phyloP scores from a whole-genome alignment of 1,140 invertebrate species.

The Zophobas atratus region DNA sequence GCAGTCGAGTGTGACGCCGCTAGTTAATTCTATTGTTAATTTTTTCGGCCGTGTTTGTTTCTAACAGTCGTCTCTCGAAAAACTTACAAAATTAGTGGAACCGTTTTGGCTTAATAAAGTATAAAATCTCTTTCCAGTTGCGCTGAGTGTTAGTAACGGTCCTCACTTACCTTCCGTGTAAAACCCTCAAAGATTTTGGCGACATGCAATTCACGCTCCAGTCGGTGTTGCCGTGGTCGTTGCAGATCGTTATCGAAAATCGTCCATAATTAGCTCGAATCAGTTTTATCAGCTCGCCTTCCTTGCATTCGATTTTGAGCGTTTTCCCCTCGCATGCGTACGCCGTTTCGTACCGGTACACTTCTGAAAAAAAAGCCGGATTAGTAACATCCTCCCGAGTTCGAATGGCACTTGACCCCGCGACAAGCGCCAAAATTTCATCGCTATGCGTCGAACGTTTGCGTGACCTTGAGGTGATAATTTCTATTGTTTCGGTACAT shows the following conservation, averaged over 20 bases:
- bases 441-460: too few species aligned
- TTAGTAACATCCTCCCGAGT: too few species aligned
- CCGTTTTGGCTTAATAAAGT: too few species aligned
- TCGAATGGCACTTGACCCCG: too few species aligned
- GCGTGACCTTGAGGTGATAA: background rate
- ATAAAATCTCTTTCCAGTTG: too few species aligned
- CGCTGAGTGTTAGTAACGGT: background rate
- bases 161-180: constrained; percentile 81
- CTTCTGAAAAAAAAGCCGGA: constrained; percentile 70
- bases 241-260: constrained; percentile 97
- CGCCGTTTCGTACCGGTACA: constrained; percentile 86
- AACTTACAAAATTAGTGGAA: too few species aligned
- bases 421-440: too few species aligned
- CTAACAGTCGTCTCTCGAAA: background rate
- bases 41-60: background rate
- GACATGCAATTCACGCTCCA: constrained; percentile 98
- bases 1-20: background rate
- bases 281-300: constrained; percentile 90
- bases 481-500: background rate
- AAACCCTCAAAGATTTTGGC: constrained; percentile 83
- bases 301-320: constrained; percentile 89
- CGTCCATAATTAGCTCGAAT: constrained; percentile 96
- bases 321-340: constrained; percentile 95
- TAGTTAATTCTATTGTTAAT: background rate
- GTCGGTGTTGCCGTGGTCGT: constrained; percentile 95